Evolutionary conservation across 2,888 invertebrate species (phyloP).

Genomic region (Amiota minor): DNA sequence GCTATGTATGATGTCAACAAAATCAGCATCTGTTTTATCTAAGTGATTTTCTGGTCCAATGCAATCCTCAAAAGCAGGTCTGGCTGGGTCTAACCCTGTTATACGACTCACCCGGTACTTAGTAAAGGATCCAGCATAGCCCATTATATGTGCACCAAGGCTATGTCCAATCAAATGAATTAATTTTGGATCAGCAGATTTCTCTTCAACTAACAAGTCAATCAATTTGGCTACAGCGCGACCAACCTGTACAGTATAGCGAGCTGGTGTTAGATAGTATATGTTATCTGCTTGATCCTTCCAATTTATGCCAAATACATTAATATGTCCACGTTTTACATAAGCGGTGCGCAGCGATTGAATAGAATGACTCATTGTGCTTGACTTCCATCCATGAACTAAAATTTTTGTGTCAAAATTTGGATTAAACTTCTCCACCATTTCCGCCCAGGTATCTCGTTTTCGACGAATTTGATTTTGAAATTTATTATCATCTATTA

Average conservation of each 20-base stretch:
- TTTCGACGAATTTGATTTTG: slow-evolving; percentile 53
- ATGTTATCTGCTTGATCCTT: slow-evolving; percentile 70
- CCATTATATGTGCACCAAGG: slow-evolving; percentile 78
- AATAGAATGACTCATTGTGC: slow-evolving; percentile 70
- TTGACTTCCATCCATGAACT: slow-evolving; percentile 73
- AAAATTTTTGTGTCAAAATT: slow-evolving; percentile 71
- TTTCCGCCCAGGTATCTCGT: slow-evolving; percentile 70
- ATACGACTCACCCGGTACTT: slow-evolving; percentile 75
- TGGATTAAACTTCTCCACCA: slow-evolving; percentile 69
- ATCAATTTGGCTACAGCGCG: slow-evolving; percentile 70
- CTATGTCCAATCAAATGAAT: slow-evolving; percentile 75
- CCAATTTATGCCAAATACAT: slow-evolving; percentile 73
- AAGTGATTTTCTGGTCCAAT: slow-evolving; percentile 75
- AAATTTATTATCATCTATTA: slow-evolving; percentile 58
- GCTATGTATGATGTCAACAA: slow-evolving; percentile 85
- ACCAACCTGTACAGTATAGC: slow-evolving; percentile 71
- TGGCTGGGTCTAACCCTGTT: slow-evolving; percentile 82
- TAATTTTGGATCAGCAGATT: slow-evolving; percentile 63
- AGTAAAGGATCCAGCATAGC: slow-evolving; percentile 76
- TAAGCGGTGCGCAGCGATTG: slow-evolving; percentile 72
- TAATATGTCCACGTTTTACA: slow-evolving; percentile 63
- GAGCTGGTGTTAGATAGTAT: slow-evolving; percentile 70
- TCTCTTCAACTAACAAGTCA: slow-evolving; percentile 69
- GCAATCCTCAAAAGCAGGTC: slow-evolving; percentile 71
- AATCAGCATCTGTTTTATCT: slow-evolving; percentile 79